Percentiles rank a stretch among this genome's conserved stretches.
Conservation (phyloP, 2,113 vertebrate genomes). For the Neomonachus schauinslandi region DNA sequence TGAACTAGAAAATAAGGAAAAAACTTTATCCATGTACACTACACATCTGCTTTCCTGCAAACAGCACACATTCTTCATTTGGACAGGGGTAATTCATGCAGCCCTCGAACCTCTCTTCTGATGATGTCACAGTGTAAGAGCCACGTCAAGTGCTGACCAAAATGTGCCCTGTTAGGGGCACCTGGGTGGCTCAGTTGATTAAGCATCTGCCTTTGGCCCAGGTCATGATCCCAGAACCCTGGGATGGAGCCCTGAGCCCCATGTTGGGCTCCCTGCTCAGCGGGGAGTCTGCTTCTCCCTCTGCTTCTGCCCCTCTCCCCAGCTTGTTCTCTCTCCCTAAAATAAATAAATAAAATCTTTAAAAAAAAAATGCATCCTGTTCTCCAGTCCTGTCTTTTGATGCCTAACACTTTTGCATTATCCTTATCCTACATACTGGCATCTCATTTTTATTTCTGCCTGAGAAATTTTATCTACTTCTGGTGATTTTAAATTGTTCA, state of each 20-base stretch:
- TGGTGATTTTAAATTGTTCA: neutral
- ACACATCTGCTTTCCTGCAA: neutral
- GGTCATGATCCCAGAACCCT: no score
- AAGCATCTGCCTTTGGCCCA: no score
- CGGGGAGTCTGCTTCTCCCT: no score
- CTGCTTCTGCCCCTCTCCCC: no score
- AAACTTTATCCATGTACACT: neutral
- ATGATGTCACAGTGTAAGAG: neutral
- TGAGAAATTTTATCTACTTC: neutral
- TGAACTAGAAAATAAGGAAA: conserved; percentile 11
- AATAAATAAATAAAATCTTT: no score
- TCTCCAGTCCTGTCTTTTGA: neutral
- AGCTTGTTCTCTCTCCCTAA: no score
- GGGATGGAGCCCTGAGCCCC: no score
- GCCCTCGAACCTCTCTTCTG: neutral
- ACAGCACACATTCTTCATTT: neutral
- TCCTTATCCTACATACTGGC: neutral
- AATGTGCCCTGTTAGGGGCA: neutral
- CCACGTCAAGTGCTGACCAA: neutral
- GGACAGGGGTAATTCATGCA: neutral
- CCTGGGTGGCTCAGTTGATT: neutral
- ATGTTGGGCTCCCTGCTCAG: no score
- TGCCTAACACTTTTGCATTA: neutral
- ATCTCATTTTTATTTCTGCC: neutral
- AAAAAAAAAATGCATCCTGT: neutral